Percentiles rank a stretch among this genome's conserved stretches.
Conservation (phyloP, 2,113 vertebrate species). For the Alligator mississippiensis region DNA sequence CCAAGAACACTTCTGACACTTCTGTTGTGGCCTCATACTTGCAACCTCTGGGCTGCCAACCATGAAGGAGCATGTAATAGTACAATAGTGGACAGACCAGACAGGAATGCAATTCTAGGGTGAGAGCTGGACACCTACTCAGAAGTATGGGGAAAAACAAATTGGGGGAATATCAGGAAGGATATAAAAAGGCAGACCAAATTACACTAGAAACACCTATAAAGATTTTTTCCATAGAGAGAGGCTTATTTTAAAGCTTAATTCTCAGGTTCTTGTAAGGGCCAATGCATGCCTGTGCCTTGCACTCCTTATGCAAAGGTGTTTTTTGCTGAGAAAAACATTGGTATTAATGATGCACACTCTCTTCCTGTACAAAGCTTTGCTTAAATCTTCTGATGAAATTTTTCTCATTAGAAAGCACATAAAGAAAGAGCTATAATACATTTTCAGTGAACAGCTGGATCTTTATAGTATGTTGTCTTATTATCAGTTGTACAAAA, state of each 20-base stretch:
- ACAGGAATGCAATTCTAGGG: not conserved
- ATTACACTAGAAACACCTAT: not conserved
- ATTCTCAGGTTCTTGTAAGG: too few relatives aligned
- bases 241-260: too few relatives aligned
- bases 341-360: not conserved
- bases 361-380: not conserved
- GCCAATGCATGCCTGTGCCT: too few relatives aligned
- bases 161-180: not conserved
- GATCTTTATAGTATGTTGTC: not conserved
- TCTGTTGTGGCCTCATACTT: not conserved
- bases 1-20: not conserved
- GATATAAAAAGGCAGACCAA: not conserved
- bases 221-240: too few relatives aligned
- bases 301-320: too few relatives aligned
- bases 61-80: not conserved
- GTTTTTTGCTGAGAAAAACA: not conserved
- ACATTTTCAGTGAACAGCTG: conserved; percentile 21
- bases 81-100: not conserved
- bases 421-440: not conserved
- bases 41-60: too few relatives aligned
- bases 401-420: not conserved
- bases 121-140: not conserved
- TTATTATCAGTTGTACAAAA: conserved; percentile 1
- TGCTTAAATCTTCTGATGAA: not conserved
- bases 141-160: not conserved